phyloP scores from a whole-genome alignment of 2,888 invertebrate species.

The Acanthosepion esculentum region DNA sequence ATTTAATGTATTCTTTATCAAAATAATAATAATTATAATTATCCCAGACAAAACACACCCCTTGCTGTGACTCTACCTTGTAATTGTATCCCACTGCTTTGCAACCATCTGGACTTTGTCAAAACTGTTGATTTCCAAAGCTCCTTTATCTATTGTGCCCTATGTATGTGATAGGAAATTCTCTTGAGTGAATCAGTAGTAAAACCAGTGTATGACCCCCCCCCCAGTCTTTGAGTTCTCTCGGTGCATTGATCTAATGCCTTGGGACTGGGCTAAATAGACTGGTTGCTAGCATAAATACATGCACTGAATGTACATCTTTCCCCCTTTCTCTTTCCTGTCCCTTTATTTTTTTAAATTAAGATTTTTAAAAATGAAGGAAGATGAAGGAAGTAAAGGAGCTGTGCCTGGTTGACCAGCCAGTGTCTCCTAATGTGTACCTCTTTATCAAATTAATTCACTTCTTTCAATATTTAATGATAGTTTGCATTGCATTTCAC shows the following conservation, averaged over 20 bases:
- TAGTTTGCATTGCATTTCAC: constrained; percentile 33
- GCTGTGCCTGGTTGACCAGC: neutral
- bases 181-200: neutral
- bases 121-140: constrained; percentile 22
- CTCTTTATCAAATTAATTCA: constrained; percentile 33
- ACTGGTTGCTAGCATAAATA: constrained; percentile 9
- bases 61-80: constrained; percentile 21
- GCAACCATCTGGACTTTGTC: constrained; percentile 23
- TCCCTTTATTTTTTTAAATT: neutral
- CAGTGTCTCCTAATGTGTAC: constrained; percentile 33
- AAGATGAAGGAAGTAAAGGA: neutral
- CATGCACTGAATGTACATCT: constrained; percentile 33
- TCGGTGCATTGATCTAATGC: constrained; percentile 7
- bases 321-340: neutral
- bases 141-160: neutral
- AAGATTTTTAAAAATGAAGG: neutral
- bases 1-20: constrained; percentile 8
- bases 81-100: constrained; percentile 21
- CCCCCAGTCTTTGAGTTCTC: constrained; percentile 5
- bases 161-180: neutral
- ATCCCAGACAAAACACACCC: constrained; percentile 21
- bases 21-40: constrained; percentile 9
- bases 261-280: neutral
- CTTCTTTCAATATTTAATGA: constrained; percentile 33
- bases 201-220: neutral